Evolutionary conservation across 2,113 vertebrate genomes (phyloP), one percentile per base, ranked within the genome.

Genomic region (Colius striatus): DNA sequence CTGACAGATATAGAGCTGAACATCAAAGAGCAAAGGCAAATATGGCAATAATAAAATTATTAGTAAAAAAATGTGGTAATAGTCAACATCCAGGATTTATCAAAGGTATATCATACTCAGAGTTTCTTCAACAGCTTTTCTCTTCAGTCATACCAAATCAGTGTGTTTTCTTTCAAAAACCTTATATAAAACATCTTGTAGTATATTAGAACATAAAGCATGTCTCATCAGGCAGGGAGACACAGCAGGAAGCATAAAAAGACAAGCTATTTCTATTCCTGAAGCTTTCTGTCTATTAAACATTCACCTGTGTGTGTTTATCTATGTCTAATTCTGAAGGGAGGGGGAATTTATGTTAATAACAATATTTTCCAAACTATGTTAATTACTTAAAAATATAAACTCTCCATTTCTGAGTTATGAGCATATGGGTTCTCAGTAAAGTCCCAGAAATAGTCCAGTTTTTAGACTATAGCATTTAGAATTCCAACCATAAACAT

Each of bases 321-420:
- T 47, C 16, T 47, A 47, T 53, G 58, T 61, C 76, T 86, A 83
- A 83, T 71, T 90, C 72, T 80, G 75, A 50, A 84, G 34, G 38
- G 82, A 91, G 84, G 66, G 92, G 57, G 68, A 94, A 93, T 45
- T 88, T 17, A 96, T 95, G 95, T 92, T 83, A 92, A 92, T 83
- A 75, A 74, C 58, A 92, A 36, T 80, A 77, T 94, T 96, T 94
- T 70, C 61, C 36, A 81, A 86, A 77, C 36, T 77, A 80, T 55
- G 74, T 57, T 38, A 74, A 78, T 86, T 86, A 70, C 45, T 91
- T 77, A 18, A 79, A 95, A 90, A 73, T 16, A 74, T 32, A 65
- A 68, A 83, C 63, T 41, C 60, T 65, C 72, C 68, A 75, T 61
- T 91, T 81, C 68, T 74, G 79, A 90, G 89, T 80, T 87, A 61